Base-by-base conservation (phyloP, 2,113 vertebrate genomes). In the Bubo bubo region DNA sequence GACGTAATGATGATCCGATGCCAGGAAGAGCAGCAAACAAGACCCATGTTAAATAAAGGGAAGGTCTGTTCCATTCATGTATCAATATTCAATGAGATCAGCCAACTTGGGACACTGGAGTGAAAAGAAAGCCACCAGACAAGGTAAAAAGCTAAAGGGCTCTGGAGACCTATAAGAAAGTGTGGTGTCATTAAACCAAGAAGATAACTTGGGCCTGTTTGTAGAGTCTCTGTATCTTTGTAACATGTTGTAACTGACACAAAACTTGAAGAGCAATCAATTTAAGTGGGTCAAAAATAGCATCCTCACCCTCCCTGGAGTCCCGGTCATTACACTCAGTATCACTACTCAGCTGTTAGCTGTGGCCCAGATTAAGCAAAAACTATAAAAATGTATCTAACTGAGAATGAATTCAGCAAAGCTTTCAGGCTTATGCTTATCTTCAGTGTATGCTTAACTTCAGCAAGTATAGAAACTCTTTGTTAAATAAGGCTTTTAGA, bases 241-340 rank as follows among this genome's bases (percentile, higher is more conserved):
- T 87, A 85, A 66, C 10, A 2, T 88, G 88, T 88, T 66, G 53
- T 76, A 93, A 93, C 84, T 90, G 93, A 89, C 89, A 91, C 35
- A 95, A 95, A 97, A 67, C 85, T 87, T 88, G 87, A 93, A 91
- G 3, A 53, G n/a, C 49, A 62, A 30, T 91, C 89, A 47, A 39
- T 95, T 55, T 62, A 91, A 86, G 67, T 83, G 89, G 62, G 49
- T 94, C 86, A 94, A 88, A 97, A 95, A 91, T 91, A 95, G 84
- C 74, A 74, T 76, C 81, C 50, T 26, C 86, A 35, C 91, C 87
- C 80, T 95, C 71, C 63, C 27, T 27, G 19, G n/a, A 74, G 84
- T 89, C 66, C 77, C 0, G 2, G 70, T 79, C 62, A 49, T 75
- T 93, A 70, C 53, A 21, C 58, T 52, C 63, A 22, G 66, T 91